A percentile compares a stretch with the other conserved stretches of the same genome.
Conservation (phyloP, 2,797 vertebrate species). For the Melanotaenia trifasciata region DNA sequence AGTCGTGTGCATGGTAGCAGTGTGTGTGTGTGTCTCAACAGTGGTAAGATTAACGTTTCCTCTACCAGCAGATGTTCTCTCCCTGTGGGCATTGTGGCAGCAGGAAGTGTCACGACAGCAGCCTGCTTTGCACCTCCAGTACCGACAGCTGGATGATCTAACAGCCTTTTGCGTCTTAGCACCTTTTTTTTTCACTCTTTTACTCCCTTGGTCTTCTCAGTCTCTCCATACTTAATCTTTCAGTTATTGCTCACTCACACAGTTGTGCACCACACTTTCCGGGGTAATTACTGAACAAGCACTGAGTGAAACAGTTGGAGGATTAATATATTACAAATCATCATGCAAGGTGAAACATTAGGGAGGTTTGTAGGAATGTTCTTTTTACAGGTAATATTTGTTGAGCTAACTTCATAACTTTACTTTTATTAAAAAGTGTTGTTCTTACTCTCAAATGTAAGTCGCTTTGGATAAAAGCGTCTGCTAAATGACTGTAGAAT, state of each 20-base stretch:
- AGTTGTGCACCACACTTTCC: conserved; percentile 25
- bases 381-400: conserved; percentile 1
- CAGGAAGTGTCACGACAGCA: conserved; percentile 62
- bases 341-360: conserved; percentile 39
- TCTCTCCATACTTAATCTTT: conserved; percentile 60
- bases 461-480: no score
- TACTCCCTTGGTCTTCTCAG: conserved; percentile 32
- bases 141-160: conserved; percentile 69
- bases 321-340: conserved; percentile 54
- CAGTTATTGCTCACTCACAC: conserved; percentile 53
- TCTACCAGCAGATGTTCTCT: conserved; percentile 73
- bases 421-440: background rate
- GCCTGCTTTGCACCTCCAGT: conserved; percentile 42
- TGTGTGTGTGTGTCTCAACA: conserved; percentile 36
- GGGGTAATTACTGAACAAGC: conserved; percentile 67
- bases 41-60: conserved; percentile 63
- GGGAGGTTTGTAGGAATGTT: background rate
- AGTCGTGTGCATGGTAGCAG: conserved; percentile 13
- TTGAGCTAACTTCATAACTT: conserved; percentile 5
- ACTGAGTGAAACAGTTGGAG: conserved; percentile 47
- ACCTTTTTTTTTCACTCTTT: conserved; percentile 34
- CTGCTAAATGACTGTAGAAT: no score
- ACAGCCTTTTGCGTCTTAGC: conserved; percentile 50
- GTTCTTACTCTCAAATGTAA: no score
- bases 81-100: conserved; percentile 50